Evolutionary conservation across 2,113 vertebrate genomes (phyloP), one percentile per base, ranked within the genome.

Genomic region (Henicopernis longicauda): DNA sequence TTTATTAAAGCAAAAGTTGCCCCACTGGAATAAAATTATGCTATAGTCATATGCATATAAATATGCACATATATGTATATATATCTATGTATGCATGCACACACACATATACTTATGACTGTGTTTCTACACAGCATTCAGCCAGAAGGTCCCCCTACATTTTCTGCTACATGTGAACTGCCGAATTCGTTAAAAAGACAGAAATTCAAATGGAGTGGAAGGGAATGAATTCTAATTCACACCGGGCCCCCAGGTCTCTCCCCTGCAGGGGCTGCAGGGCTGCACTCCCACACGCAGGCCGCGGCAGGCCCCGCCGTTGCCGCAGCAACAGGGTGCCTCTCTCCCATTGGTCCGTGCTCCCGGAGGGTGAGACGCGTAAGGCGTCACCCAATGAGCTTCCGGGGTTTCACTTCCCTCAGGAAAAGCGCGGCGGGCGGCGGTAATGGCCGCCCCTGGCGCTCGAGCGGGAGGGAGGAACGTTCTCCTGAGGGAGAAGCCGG

Each of bases 1-100:
- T 95, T 97, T 97, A 96, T 93, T 84, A 96, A 97, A 90, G 93
- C 34, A 9, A 54, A 85, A 49, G 62, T 80, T 95, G 94, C 87
- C 86, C 90, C 87, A 17, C n/a, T 34, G 88, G 88, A 85, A 90
- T 66, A 86, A 96, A 92, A 92, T 66, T 44, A 49, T 42, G 61
- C 21, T 44, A 32, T 38, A 57, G 5, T 29, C 65, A 63, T n/a
- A 67, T 54, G 6, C 57, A 36, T 50, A 45, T 11, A 6, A 25
- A 58, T 31, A 42, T 9, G 15, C 18, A 14, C 16, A 26, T 11
- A 12, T 27, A 7, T 11, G 6, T 10, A 7, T 59, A 22, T 15
- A 4, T 14, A 16, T 1, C 3, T 3, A 47, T 32, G 16, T 4
- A 27, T 13, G 29, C 7, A 9, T 5, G 8, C 14, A 42, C 6